Conservation (phyloP, 2,888 invertebrate species). For the Metopia argyrocephala region DNA sequence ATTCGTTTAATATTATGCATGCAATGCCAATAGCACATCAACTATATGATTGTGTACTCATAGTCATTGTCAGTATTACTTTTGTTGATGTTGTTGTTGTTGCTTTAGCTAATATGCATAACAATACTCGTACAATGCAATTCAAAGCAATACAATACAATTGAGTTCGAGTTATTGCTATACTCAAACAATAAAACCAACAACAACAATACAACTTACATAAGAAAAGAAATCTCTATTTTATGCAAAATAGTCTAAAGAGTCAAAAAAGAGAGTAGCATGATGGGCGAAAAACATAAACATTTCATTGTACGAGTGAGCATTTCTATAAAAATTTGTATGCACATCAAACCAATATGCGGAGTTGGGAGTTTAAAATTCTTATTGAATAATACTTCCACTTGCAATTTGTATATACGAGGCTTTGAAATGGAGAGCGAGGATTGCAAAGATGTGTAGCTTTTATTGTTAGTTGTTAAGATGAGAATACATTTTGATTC, state of each 20-base stretch:
- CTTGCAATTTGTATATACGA: too few relatives aligned
- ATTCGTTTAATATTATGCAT: conserved; percentile 38
- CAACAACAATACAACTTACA: not conserved
- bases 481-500: too few relatives aligned
- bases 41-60: conserved; percentile 15
- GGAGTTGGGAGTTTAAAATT: too few relatives aligned
- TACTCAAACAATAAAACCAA: not conserved
- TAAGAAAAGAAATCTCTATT: too few relatives aligned
- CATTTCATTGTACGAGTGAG: not conserved
- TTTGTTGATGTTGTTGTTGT: not conserved
- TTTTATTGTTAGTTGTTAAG: too few relatives aligned
- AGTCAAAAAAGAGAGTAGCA: not conserved
- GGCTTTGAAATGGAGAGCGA: too few relatives aligned
- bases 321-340: too few relatives aligned
- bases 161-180: not conserved
- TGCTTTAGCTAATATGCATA: not conserved
- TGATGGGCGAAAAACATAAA: not conserved
- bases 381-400: too few relatives aligned
- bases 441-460: too few relatives aligned
- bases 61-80: too few relatives aligned
- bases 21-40: conserved; percentile 53
- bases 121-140: not conserved
- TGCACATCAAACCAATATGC: too few relatives aligned
- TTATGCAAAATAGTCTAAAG: not conserved
- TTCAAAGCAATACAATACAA: not conserved